These are phyloP conservation scores for Ibycter americanus DNA, from an alignment of 2,797 vertebrate species.

Conservation along the genomic window DNA sequence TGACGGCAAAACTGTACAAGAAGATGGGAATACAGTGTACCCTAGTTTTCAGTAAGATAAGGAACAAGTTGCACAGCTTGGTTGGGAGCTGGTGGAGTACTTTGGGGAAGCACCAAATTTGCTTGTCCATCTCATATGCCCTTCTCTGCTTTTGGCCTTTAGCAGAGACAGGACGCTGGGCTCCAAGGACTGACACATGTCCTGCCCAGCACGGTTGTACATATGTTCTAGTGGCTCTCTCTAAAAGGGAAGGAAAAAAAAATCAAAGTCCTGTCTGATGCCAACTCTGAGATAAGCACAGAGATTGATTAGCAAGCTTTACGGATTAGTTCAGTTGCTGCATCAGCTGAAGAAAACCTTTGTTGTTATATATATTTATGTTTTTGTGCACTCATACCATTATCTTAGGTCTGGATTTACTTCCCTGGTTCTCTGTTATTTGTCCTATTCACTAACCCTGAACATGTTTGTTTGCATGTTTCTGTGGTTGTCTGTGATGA, in stretches of 20 bases:
- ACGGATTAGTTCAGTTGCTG: neutral
- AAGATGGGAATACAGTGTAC: neutral
- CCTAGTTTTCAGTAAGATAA: neutral
- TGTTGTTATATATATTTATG: neutral
- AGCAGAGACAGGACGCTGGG: no score
- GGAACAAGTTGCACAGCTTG: neutral
- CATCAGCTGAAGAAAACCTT: neutral
- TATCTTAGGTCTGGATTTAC: neutral
- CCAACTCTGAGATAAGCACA: neutral
- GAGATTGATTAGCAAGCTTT: neutral
- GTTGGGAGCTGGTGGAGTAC: neutral
- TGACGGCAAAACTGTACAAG: neutral
- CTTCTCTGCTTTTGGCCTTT: neutral
- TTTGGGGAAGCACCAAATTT: neutral
- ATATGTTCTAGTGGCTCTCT: accelerated
- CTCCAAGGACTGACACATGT: neutral
- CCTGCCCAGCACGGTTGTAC: neutral
- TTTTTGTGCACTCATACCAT: neutral
- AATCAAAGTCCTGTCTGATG: neutral
- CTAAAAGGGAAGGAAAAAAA: neutral
- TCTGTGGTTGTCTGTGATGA: neutral
- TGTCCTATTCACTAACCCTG: neutral
- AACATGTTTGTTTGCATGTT: neutral
- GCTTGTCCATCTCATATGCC: neutral
- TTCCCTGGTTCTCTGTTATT: neutral